Conservation (phyloP, 2,888 invertebrate species). For the Latrodectus hesperus region DNA sequence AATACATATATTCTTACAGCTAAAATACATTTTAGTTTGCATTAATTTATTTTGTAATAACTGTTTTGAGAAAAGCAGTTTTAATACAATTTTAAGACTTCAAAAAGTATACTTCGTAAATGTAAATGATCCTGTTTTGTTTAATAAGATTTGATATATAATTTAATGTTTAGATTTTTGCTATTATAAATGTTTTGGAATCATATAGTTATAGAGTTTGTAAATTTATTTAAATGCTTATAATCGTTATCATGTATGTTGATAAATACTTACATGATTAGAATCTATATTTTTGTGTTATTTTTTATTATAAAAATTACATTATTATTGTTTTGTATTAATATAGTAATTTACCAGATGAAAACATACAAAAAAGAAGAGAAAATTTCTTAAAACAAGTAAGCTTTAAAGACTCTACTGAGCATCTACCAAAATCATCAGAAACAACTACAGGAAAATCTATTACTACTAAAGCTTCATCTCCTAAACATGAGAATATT, state of each 20-base stretch:
- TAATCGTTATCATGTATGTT: not conserved
- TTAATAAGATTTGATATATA: too few relatives aligned
- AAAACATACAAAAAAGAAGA: constrained; percentile 19
- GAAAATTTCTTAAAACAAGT: constrained; percentile 55
- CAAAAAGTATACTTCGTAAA: too few relatives aligned
- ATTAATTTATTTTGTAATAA: too few relatives aligned
- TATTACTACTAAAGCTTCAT: not conserved
- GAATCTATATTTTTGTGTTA: not conserved
- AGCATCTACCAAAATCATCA: not conserved
- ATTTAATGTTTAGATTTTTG: too few relatives aligned
- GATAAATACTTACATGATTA: not conserved
- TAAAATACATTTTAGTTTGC: too few relatives aligned
- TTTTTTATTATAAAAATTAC: constrained; percentile 16
- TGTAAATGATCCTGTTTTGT: too few relatives aligned
- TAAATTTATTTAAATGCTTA: not conserved
- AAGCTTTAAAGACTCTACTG: constrained; percentile 46
- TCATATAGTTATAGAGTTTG: not conserved
- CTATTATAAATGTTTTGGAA: not conserved
- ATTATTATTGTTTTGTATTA: not conserved
- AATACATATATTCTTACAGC: too few relatives aligned
- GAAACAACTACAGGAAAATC: not conserved
- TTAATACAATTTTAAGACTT: too few relatives aligned
- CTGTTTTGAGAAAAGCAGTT: too few relatives aligned
- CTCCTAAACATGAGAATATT: not conserved
- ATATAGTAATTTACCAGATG: not conserved